Conservation (phyloP, 2,888 invertebrate genomes). For the Catotricha subobsoleta region DNA sequence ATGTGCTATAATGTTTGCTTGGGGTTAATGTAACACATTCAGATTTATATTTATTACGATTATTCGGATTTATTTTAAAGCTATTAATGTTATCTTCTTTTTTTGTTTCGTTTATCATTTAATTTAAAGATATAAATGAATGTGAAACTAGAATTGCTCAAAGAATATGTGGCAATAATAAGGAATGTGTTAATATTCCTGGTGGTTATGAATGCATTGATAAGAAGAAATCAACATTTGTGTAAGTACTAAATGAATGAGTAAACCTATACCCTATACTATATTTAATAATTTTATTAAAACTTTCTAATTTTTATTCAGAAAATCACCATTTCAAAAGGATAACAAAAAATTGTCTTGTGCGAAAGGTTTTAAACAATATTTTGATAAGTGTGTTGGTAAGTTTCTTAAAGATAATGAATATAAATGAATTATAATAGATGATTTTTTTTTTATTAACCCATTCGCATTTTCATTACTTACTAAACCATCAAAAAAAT, state of each 20-base stretch:
- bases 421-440: background rate
- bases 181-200: slow-evolving; percentile 52
- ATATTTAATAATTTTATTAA: background rate
- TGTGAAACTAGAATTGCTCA: slow-evolving; percentile 37
- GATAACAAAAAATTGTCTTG: slow-evolving; percentile 8
- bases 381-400: slow-evolving; percentile 14
- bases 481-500: background rate
- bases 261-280: background rate
- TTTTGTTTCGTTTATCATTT: background rate
- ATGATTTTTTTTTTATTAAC: background rate
- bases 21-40: too few relatives aligned
- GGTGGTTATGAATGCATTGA: slow-evolving; percentile 53
- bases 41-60: too few relatives aligned
- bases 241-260: background rate
- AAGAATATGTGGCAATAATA: slow-evolving; percentile 33
- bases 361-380: slow-evolving; percentile 12
- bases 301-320: background rate
- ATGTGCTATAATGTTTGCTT: too few relatives aligned
- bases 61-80: too few relatives aligned
- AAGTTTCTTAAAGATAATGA: background rate
- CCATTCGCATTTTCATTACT: background rate
- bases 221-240: background rate
- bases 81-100: background rate
- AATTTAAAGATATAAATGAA: slow-evolving; percentile 74
- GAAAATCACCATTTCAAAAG: background rate